Evolutionary conservation across 2,113 vertebrate genomes (phyloP).

Genomic region (Meleagris gallopavo): DNA sequence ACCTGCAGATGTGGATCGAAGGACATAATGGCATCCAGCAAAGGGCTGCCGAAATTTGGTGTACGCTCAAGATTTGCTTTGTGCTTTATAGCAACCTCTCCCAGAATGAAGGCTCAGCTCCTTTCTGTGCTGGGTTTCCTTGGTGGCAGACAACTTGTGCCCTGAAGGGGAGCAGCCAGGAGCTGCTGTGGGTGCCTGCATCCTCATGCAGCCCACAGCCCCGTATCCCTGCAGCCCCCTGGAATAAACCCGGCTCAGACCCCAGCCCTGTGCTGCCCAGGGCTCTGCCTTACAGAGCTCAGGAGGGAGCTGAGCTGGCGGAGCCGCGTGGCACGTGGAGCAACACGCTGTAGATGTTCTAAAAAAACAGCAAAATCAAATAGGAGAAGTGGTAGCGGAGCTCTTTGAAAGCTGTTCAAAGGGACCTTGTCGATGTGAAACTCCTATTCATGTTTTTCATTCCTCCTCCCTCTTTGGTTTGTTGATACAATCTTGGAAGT

Average conservation of each 20-base stretch:
- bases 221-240: fast-evolving
- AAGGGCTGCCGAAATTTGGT: not conserved
- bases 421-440: not conserved
- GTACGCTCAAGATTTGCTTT: not conserved
- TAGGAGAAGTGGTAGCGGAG: not conserved
- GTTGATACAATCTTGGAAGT: conserved; percentile 61
- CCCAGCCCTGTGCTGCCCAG: not conserved
- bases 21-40: not conserved
- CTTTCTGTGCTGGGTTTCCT: not conserved
- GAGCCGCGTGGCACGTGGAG: not conserved
- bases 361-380: conserved; percentile 37
- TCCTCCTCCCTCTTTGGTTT: conserved; percentile 51
- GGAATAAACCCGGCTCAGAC: not conserved
- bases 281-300: not conserved
- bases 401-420: conserved; percentile 71
- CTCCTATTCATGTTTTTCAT: conserved; percentile 41
- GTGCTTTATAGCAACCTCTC: not conserved
- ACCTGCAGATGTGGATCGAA: not conserved
- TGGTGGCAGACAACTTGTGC: not conserved
- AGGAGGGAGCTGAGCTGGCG: not conserved
- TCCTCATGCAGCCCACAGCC: not conserved
- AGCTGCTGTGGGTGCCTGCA: not conserved
- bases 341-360: not conserved
- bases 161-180: not conserved
- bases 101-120: not conserved